Evolutionary conservation across 23 tunicate genomes (phyloP).

Genomic region (Trididemnum clinides): DNA sequence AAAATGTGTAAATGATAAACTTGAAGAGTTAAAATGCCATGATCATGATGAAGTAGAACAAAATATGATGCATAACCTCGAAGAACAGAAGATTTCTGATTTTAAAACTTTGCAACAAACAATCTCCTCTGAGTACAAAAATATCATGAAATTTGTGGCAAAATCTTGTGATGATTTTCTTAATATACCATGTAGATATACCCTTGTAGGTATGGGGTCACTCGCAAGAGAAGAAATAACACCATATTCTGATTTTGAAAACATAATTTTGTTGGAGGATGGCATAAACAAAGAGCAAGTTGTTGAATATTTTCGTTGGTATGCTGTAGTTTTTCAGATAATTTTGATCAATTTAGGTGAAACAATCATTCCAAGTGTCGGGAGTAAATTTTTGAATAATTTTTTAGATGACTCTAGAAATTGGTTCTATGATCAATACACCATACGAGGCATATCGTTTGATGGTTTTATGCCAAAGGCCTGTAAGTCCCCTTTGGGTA

Average conservation of each 20-base stretch:
- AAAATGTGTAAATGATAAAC: not conserved
- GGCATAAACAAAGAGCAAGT: not conserved
- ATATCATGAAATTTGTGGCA: not conserved
- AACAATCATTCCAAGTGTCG: slow-evolving; percentile 53
- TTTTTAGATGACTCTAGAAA: not conserved
- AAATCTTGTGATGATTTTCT: slow-evolving; percentile 5
- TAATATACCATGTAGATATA: slow-evolving; percentile 2
- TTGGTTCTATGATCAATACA: slow-evolving; percentile 56
- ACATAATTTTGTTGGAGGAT: slow-evolving; percentile 41
- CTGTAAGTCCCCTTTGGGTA: slow-evolving; percentile 52
- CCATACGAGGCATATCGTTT: slow-evolving; percentile 50
- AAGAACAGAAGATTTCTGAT: not conserved
- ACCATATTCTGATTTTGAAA: slow-evolving; percentile 70
- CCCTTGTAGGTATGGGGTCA: slow-evolving; percentile 45
- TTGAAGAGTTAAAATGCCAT: not conserved
- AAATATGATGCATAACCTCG: not conserved
- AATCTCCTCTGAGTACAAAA: not conserved
- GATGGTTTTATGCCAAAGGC: slow-evolving; percentile 68
- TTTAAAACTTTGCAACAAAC: not conserved
- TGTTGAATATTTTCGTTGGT: slow-evolving; percentile 60
- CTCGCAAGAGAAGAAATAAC: slow-evolving; percentile 55
- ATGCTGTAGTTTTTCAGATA: slow-evolving; percentile 51
- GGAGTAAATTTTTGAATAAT: slow-evolving; percentile 6
- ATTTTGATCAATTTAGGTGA: slow-evolving; percentile 44
- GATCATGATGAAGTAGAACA: not conserved